Base-by-base conservation (phyloP, 2,113 vertebrate species). In the Gracilinanus agilis region DNA sequence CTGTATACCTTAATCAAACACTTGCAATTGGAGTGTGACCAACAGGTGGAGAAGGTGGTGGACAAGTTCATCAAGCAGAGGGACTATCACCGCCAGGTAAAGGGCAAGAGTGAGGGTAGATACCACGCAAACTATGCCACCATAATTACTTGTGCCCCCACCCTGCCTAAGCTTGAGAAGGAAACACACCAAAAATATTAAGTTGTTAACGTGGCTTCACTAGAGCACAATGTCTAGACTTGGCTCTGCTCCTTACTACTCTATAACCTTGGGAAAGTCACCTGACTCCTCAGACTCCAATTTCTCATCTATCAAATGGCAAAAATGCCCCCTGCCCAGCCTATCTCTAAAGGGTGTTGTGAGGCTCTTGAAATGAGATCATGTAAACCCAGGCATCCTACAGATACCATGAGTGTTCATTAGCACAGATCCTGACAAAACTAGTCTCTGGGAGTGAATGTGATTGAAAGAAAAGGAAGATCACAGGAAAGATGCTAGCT, bases 31-130 rank as follows among this genome's bases (percentile, higher is more conserved):
- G 99, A 99, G 96, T 99, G 99, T 2, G 99, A 99, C 98, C 98
- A 88, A 40, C 99, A 99, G 95, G 99, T 99, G 53, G 99, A 99
- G 97, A 99, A 99, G 96, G 99, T 99, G 92, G 99, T 99, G 44
- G 99, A 99, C 96, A 99, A 99, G 97, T 99, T 99, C 98, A 99
- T 99, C 91, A 99, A 99, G 96, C 99, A 99, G 97, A 99, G 99
- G 95, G 99, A 99, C 98, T 99, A 99, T 92, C 99, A 99, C 96
- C 99, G 98, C 97, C 99, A 99, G 99, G 99, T 99, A 44, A 98
- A 55, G 92, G 93, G 91, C 56, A 29, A 88, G n/a, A 55, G 34
- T 13, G 29, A 49, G 1, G 13, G 61, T 12, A 19, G 61, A 75
- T 75, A 12, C 34, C 67, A 75, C 21, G 34, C 67, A 19, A 6